Percentiles rank a stretch among this genome's conserved stretches.
These are phyloP conservation scores for Eulemur mongoz DNA, from an alignment of 2,797 vertebrate species.

Conservation along the genomic window DNA sequence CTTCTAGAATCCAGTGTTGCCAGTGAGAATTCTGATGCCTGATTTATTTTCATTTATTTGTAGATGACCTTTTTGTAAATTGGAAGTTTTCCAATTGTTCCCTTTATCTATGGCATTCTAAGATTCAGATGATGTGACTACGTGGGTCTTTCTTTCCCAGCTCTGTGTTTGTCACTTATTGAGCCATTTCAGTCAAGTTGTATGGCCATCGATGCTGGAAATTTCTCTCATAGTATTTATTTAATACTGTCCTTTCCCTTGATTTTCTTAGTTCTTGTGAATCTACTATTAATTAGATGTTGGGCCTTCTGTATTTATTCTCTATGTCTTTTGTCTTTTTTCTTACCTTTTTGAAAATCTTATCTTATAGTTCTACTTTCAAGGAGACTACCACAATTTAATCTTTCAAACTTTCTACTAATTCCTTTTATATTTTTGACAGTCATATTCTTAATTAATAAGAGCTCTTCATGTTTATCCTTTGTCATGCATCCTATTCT, in stretches of 20 bases:
- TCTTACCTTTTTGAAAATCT: not conserved
- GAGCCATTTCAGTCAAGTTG: not conserved
- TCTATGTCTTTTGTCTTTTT: not conserved
- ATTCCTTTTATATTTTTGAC: not conserved
- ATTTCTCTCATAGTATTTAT: not conserved
- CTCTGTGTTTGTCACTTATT: not conserved
- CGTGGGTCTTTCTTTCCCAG: not conserved
- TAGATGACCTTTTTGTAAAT: not conserved
- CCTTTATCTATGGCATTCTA: not conserved
- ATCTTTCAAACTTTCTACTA: not conserved
- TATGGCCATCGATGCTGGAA: not conserved
- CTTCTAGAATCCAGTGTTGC: not conserved
- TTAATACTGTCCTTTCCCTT: not conserved
- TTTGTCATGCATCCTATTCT: not conserved
- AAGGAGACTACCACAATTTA: not conserved
- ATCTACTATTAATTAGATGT: not conserved
- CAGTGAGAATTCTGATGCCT: not conserved
- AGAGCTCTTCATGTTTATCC: not conserved
- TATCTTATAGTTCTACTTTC: not conserved
- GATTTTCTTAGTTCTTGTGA: not conserved
- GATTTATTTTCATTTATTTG: conserved; percentile 16
- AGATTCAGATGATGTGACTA: not conserved
- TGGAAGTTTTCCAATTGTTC: not conserved
- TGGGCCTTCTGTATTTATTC: not conserved
- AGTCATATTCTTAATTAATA: not conserved